Conservation (phyloP, 2,888 invertebrate genomes). For the Rhorus exstirpatorius region DNA sequence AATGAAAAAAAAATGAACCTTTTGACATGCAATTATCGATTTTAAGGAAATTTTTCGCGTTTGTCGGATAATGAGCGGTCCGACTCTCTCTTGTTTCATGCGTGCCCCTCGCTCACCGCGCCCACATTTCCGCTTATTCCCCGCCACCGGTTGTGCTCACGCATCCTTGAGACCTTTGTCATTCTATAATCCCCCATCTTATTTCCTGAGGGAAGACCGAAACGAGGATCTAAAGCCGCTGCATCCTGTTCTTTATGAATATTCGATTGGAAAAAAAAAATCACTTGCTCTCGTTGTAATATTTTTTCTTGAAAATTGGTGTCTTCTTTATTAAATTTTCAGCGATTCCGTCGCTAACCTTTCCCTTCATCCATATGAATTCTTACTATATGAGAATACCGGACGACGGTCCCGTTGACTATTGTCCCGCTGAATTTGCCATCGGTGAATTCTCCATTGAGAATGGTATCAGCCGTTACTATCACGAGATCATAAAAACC, state of each 20-base stretch:
- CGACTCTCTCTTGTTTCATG: no score
- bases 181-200: not conserved
- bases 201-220: no score
- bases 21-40: no score
- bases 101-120: no score
- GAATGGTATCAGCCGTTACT: conserved; percentile 83
- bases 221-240: not conserved
- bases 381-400: conserved; percentile 78
- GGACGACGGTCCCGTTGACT: conserved; percentile 72
- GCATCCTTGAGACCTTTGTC: no score
- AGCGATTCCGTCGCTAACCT: conserved; percentile 77
- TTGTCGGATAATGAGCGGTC: no score
- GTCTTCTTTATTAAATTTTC: conserved; percentile 43
- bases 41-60: no score
- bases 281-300: not conserved
- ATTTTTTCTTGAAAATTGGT: not conserved
- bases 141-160: no score
- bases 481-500: conserved; percentile 85
- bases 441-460: conserved; percentile 86
- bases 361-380: conserved; percentile 84
- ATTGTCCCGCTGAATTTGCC: conserved; percentile 87
- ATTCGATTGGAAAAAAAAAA: not conserved
- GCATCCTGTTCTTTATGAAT: not conserved
- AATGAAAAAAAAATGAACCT: no score
- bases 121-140: no score